Evolutionary conservation across 2,113 vertebrate genomes (phyloP).

Genomic region (Apodemus sylvaticus): DNA sequence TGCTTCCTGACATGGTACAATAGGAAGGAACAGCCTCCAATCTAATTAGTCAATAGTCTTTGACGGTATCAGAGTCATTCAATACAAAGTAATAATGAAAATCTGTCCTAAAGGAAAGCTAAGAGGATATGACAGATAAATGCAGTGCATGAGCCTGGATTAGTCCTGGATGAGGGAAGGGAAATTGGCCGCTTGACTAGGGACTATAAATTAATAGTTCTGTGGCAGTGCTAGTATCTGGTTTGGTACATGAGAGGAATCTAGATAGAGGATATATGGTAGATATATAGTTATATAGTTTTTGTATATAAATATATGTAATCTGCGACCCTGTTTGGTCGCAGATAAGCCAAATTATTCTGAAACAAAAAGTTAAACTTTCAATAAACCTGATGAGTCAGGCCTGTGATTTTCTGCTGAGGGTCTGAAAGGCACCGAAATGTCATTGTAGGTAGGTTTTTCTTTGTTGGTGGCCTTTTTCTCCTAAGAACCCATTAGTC

Average conservation of each 20-base stretch:
- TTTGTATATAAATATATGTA: neutral
- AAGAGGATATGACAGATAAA: neutral
- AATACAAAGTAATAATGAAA: neutral
- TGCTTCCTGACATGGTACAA: neutral
- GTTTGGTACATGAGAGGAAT: neutral
- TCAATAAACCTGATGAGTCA: neutral
- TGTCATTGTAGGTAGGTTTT: neutral
- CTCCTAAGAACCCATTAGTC: neutral
- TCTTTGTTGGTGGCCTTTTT: neutral
- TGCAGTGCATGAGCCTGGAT: neutral
- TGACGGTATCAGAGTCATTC: neutral
- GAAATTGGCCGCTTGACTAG: neutral
- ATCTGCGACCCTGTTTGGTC: neutral
- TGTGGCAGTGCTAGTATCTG: neutral
- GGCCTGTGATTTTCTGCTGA: neutral
- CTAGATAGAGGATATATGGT: neutral
- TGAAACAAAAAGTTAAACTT: neutral
- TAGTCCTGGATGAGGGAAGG: neutral
- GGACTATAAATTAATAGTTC: neutral
- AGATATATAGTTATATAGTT: neutral
- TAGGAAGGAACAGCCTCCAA: neutral
- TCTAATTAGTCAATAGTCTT: neutral
- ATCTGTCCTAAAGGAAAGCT: neutral
- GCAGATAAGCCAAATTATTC: slow-evolving; percentile 28
- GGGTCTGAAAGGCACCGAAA: neutral